Percentiles rank a stretch among this genome's conserved stretches.
phyloP scores from a whole-genome alignment of 2,797 vertebrate genomes.

The Lacerta viridis region DNA sequence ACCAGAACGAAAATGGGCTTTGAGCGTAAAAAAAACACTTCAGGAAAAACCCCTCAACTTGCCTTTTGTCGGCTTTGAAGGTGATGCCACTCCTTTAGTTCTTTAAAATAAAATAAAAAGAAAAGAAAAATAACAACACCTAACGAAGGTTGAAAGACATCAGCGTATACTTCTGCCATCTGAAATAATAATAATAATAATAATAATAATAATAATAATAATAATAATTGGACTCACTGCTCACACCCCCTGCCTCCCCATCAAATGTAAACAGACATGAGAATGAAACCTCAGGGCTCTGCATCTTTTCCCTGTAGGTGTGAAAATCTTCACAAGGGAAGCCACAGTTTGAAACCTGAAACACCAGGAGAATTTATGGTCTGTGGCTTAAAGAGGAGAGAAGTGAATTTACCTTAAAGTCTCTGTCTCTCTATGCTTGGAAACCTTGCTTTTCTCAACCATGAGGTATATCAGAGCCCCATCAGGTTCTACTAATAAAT shows the following conservation, averaged over 20 bases:
- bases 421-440: not conserved
- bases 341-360: slow-evolving; percentile 18
- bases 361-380: not conserved
- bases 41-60: not conserved
- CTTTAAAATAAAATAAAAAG: not conserved
- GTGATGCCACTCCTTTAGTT: not conserved
- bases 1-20: slow-evolving; percentile 34
- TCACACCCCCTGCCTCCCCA: rapidly evolving
- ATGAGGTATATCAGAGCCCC: slow-evolving; percentile 3
- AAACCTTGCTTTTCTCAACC: slow-evolving; percentile 22
- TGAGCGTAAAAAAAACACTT: not conserved
- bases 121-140: not conserved
- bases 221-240: not conserved
- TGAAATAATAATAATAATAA: rapidly evolving
- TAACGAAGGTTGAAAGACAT: rapidly evolving
- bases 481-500: slow-evolving; percentile 1
- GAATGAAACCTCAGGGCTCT: slow-evolving; percentile 13
- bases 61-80: slow-evolving; percentile 34
- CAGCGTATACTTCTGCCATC: slow-evolving; percentile 6
- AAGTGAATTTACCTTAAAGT: slow-evolving; percentile 23
- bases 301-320: not conserved
- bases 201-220: not conserved
- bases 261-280: not conserved
- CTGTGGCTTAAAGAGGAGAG: not conserved
- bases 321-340: slow-evolving; percentile 32